Evolutionary conservation across 2,113 vertebrate species (phyloP).

Genomic region (Lathamus discolor): DNA sequence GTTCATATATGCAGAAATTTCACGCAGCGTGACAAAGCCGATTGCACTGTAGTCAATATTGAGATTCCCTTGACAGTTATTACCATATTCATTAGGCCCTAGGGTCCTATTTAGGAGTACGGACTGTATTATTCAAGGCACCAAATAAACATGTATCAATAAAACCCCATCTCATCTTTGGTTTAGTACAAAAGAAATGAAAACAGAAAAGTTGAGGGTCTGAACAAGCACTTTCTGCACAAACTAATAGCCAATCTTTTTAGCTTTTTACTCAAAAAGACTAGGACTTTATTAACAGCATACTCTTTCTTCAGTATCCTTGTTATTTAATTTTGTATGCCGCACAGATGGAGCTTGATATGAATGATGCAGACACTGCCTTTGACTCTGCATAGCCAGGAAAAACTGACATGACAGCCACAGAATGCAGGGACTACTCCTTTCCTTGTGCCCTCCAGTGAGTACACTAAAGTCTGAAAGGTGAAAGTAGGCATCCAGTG

Average conservation of each 20-base stretch:
- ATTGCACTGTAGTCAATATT: background rate
- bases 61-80: background rate
- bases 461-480: background rate
- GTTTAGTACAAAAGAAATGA: background rate
- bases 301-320: background rate
- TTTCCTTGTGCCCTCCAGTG: background rate
- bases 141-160: background rate
- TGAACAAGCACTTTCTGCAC: background rate
- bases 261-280: background rate
- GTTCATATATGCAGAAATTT: background rate
- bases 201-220: background rate
- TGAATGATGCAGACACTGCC: background rate
- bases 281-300: background rate
- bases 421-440: background rate
- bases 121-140: background rate
- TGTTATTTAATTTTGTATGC: background rate
- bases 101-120: background rate
- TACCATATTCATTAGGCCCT: background rate
- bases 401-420: background rate
- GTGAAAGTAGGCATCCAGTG: background rate
- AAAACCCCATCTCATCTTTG: background rate
- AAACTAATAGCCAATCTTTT: background rate
- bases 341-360: background rate
- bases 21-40: background rate
- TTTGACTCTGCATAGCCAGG: background rate